Evolutionary conservation across 2,888 invertebrate genomes (phyloP).

Genomic region (Polylopha cassiicola): DNA sequence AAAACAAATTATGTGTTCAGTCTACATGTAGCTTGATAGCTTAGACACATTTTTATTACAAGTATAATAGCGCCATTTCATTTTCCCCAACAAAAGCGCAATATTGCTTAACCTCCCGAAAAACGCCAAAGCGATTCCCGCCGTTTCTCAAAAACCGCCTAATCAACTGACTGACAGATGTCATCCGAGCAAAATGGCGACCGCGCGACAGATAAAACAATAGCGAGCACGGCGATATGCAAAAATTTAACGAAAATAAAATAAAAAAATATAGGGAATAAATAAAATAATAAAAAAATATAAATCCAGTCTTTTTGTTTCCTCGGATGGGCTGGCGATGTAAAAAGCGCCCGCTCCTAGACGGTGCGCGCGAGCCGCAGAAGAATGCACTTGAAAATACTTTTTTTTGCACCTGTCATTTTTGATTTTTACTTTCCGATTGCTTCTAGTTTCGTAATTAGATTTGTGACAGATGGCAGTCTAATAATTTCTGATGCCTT

Average conservation of each 20-base stretch:
- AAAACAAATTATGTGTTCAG: no score
- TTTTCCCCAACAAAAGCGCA: no score
- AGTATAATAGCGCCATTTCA: no score
- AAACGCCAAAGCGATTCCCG: constrained; percentile 3
- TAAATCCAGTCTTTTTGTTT: constrained; percentile 76
- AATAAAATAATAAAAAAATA: constrained; percentile 74
- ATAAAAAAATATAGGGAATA: constrained; percentile 65
- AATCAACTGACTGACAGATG: constrained; percentile 50
- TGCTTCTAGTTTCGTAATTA: not conserved
- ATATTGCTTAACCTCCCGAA: not conserved
- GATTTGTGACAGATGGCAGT: no score
- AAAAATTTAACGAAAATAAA: constrained; percentile 68
- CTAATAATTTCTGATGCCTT: no score
- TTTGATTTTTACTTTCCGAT: constrained; percentile 3
- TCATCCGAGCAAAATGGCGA: constrained; percentile 52
- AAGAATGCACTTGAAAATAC: constrained; percentile 39
- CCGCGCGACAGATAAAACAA: constrained; percentile 55
- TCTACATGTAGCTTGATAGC: no score
- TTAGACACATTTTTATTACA: no score
- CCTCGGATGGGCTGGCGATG: constrained; percentile 71
- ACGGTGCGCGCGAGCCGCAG: constrained; percentile 46
- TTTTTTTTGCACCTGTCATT: constrained; percentile 8
- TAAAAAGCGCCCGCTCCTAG: constrained; percentile 76
- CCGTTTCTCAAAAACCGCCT: constrained; percentile 6
- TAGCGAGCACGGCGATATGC: constrained; percentile 54